Conservation (phyloP, 1,140 invertebrate species). For the Gryllus bimaculatus region DNA sequence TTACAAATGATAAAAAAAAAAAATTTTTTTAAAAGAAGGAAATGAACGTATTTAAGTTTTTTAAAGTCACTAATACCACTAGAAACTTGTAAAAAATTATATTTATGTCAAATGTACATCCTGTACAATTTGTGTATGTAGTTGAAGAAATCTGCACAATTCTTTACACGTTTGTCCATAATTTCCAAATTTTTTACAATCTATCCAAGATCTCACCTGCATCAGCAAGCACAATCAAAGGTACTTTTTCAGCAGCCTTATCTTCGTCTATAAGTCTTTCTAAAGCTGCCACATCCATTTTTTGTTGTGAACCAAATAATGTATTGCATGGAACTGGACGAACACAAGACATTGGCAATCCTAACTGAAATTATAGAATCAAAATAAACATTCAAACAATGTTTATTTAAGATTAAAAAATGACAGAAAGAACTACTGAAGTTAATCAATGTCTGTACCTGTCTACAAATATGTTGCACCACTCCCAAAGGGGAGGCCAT, state of each 20-base stretch:
- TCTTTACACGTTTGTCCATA: not conserved
- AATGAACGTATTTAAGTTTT: too few relatives aligned
- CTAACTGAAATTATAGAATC: slow-evolving; percentile 40
- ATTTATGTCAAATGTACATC: not conserved
- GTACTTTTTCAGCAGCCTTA: slow-evolving; percentile 57
- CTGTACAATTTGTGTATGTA: not conserved
- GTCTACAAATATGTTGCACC: slow-evolving; percentile 69
- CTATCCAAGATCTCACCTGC: slow-evolving; percentile 38
- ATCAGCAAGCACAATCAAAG: slow-evolving; percentile 73
- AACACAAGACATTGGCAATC: slow-evolving; percentile 70
- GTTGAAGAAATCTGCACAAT: not conserved
- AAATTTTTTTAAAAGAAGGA: too few relatives aligned
- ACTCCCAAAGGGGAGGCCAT: slow-evolving; percentile 59
- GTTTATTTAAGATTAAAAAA: not conserved
- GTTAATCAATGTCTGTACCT: slow-evolving; percentile 38
- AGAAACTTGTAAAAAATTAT: not conserved
- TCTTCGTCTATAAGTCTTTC: slow-evolving; percentile 75
- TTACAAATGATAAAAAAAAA: too few relatives aligned
- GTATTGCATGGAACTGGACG: slow-evolving; percentile 73
- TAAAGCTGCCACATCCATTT: slow-evolving; percentile 68
- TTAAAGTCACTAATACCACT: too few relatives aligned
- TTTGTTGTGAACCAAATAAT: slow-evolving; percentile 48
- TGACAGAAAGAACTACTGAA: not conserved
- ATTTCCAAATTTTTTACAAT: not conserved
- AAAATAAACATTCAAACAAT: slow-evolving; percentile 11